Evolutionary conservation across 2,888 invertebrate genomes (phyloP), one percentile per base, ranked within the genome.

Genomic region (Tetanocera ferruginea): DNA sequence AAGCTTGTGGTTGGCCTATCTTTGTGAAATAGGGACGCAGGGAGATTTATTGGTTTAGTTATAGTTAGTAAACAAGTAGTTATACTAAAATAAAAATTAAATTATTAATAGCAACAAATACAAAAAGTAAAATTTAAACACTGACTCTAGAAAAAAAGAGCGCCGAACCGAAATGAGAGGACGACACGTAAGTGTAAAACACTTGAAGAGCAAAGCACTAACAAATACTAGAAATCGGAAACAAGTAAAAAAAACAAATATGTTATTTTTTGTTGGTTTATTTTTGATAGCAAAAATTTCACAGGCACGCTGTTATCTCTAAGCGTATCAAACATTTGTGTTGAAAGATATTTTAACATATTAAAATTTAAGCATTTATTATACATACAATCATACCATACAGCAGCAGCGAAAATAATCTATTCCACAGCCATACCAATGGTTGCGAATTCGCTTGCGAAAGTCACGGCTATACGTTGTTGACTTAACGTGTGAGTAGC

Each of bases 291-390:
- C 60, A 60, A 60, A 60, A 2, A 28, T 17, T 23, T 14, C 25
- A 28, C 19, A 23, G 17, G 11, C 11, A 11, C 25, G 9, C 25
- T 60, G 14, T 25, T 60, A 60, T 60, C 60, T 60, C 25, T 28
- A 60, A 11, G 25, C 60, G 25, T 25, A 60, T 28, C 60, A 60
- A 60, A 60, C 28, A 60, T 25, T 57, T 60, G 60, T 14, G 60
- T 14, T 28, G 14, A 60, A 23, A 60, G 60, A 28, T 60, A 60
- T 60, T 28, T 23, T 9, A 28, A 28, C 17, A 28, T 60, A 60
- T 60, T 28, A 25, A 60, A 60, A 60, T 60, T 60, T 60, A 60
- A 60, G 60, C 28, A 60, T 60, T 60, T 60, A 60, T 60, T 23
- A 60, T 60, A 31, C 5, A 31, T 31, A 37, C 37, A 37, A 37